Evolutionary conservation across 92 coral and sea anemone species (phyloP), one percentile per base, ranked within the genome.

Genomic region (Zoanthus solanderi): DNA sequence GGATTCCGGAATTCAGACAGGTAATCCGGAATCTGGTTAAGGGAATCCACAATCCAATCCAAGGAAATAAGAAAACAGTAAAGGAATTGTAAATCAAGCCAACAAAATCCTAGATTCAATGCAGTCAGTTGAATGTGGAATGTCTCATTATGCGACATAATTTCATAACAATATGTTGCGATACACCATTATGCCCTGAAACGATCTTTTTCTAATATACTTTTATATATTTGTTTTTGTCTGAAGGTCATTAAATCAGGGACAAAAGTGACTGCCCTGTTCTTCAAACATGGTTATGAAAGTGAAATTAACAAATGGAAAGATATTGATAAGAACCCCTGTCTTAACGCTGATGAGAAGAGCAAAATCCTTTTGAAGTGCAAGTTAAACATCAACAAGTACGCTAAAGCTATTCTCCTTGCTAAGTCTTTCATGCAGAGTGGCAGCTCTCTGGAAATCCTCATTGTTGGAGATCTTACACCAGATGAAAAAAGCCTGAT

Each of bases 381-480:
- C 90, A 88, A 78, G 68, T 83, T 91, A 46, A 71, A 72, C 7
- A 84, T 91, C 57, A 88, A 84, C 53, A 91, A 91, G 82, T 89
- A 91, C 87, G 94, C 92, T 15, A 89, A 91, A 79, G 94, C 94
- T 34, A 72, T 88, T 46, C 78, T 91, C 15, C 94, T 84, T 71
- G 90, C 92, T 52, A 91, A 84, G 65, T 91, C 94, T 16, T 91
- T 91, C 66, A 75, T 91, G 92, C 86, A 91, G 72, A 91, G 84
- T 28, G 89, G 87, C 32, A 91, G 94, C 45, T 78, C 94, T 15
- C 83, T 91, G 83, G 94, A 91, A 66, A 89, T 91, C 71, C 92
- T 81, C 61, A 89, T 91, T 78, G 94, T 91, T 60, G 94, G 92
- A 60, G 92, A 84, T 47, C 78, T 82, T 16, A 87, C 83, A 47